phyloP scores from a whole-genome alignment of 1,140 invertebrate species.

The Akabosia matsudoensis region DNA sequence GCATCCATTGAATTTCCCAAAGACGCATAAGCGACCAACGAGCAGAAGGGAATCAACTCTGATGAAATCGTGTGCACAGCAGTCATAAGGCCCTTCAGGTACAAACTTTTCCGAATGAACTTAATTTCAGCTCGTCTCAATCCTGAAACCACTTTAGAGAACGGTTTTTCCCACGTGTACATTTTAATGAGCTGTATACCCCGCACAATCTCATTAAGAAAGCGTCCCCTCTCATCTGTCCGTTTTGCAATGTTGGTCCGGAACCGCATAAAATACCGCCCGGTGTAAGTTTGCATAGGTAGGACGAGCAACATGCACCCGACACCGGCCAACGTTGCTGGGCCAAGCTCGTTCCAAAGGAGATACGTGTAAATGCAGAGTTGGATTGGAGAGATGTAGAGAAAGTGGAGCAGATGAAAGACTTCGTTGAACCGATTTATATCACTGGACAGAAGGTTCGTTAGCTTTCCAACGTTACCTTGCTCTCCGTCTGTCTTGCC shows the following conservation, averaged over 20 bases:
- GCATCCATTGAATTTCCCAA: slow-evolving; percentile 11
- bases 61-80: background rate
- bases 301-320: background rate
- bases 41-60: background rate
- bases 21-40: background rate
- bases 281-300: background rate
- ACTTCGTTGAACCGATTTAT: background rate
- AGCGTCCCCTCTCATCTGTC: background rate
- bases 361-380: background rate
- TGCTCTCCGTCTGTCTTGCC: background rate
- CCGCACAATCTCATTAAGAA: slow-evolving; percentile 2
- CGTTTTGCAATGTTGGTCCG: background rate
- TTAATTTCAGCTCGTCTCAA: slow-evolving; percentile 3
- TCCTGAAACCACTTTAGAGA: background rate
- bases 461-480: background rate
- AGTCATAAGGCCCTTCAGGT: background rate
- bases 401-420: background rate
- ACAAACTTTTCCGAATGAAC: background rate
- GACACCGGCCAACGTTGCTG: background rate
- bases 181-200: slow-evolving; percentile 12
- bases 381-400: background rate
- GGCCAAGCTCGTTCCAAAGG: background rate
- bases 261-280: background rate
- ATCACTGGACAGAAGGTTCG: background rate
- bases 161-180: slow-evolving; percentile 22